Evolutionary conservation across 1,140 invertebrate genomes (phyloP), one percentile per base, ranked within the genome.

Genomic region (Drosophila persimilis): DNA sequence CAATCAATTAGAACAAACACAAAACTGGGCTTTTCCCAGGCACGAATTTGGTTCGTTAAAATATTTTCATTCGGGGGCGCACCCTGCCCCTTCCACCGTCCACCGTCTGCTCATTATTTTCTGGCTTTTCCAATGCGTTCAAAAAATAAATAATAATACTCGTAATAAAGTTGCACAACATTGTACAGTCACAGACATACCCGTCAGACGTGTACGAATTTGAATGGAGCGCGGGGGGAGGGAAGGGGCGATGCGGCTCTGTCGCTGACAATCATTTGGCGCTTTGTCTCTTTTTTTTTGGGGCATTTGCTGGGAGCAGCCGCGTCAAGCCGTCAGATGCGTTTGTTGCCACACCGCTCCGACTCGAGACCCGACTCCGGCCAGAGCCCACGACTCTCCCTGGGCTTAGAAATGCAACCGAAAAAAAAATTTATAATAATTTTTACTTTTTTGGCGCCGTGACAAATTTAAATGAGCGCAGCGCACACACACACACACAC

Each of bases 401-500:
- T 44, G 29, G 59, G 60, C 71, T 73, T 73, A 73, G 70, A 73
- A 73, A 73, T 73, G 70, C 70, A 73, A 44, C 70, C 67, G 11
- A 73, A 72, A 71, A 65, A 69, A 55, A 39, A 5, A 54, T 6
- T 67, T 66, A 11, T 39, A 66, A 67, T 67, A 15, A 69, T 47
- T 48, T 56, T 62, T 71, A 70, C 57, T 55, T 62, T 62, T 13
- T 35, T 63, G 70, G 69, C 70, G 58, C 70, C 60, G 71, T 73
- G 71, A 74, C 71, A 74, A 74, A 74, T 74, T 74, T 58, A 74
- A 74, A 74, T 74, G 71, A 74, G 70, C 71, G 1, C 71, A 31
- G 50, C 50, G 15, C 41, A 56, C 44, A 56, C 54, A 45, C 15
- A 46, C 41, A 26, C 24, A 26, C 24, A 26, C 24, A 26, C 4